phyloP scores from a whole-genome alignment of 1,140 invertebrate species.

The Phocides pigmalion region DNA sequence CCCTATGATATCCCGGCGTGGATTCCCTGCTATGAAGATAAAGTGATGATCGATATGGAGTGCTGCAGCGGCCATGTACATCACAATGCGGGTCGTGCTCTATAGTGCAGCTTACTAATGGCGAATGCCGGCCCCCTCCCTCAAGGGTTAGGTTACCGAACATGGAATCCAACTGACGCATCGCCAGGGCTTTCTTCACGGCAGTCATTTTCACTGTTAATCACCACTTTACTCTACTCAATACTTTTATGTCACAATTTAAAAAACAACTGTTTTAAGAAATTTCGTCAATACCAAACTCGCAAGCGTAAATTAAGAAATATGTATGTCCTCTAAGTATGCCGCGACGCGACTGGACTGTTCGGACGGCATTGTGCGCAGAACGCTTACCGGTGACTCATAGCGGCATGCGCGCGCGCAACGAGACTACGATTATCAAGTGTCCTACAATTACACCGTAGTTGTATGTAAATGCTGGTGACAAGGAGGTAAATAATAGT shows the following conservation, averaged over 20 bases:
- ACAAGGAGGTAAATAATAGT: conserved; percentile 75
- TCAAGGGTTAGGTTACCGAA: conserved; percentile 88
- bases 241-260: conserved; percentile 56
- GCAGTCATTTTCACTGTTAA: conserved; percentile 71
- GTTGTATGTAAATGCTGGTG: conserved; percentile 68
- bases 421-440: conserved; percentile 64
- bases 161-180: conserved; percentile 88
- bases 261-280: conserved; percentile 30
- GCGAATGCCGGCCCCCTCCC: conserved; percentile 67
- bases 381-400: conserved; percentile 72
- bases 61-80: conserved; percentile 87
- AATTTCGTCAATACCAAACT: conserved; percentile 40
- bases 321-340: conserved; percentile 77
- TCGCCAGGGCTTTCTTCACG: conserved; percentile 86
- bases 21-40: conserved; percentile 75
- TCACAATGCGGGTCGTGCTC: conserved; percentile 86
- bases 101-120: conserved; percentile 81
- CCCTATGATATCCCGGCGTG: conserved; percentile 83
- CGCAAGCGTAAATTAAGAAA: conserved; percentile 56
- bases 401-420: conserved; percentile 70
- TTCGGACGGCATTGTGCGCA: conserved; percentile 74
- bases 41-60: conserved; percentile 72
- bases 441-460: conserved; percentile 72
- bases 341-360: conserved; percentile 77
- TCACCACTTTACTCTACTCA: conserved; percentile 35